Conservation (phyloP, 2,113 vertebrate species). For the Ictalurus punctatus region DNA sequence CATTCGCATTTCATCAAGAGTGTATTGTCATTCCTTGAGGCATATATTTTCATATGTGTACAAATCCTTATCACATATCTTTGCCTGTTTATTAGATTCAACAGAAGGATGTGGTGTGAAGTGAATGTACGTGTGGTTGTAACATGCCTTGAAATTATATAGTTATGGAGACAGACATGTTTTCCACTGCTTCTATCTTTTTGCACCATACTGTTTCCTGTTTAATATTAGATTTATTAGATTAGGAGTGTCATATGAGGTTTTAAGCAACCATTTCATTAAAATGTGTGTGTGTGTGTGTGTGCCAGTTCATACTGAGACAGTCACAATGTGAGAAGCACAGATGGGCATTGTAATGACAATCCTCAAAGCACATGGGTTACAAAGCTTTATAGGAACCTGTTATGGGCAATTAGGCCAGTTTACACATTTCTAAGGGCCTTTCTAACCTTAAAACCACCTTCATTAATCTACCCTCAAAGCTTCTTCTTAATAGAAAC, state of each 20-base stretch:
- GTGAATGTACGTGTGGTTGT: not conserved
- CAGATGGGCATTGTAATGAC: conserved; percentile 72
- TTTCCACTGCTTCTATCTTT: not conserved
- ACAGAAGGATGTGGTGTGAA: not conserved
- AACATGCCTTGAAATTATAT: not conserved
- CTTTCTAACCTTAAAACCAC: conserved; percentile 48
- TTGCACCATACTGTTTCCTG: not conserved
- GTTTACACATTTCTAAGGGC: conserved; percentile 67
- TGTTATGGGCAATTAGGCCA: conserved; percentile 59
- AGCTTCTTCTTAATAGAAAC: conserved; percentile 63
- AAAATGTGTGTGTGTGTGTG: conserved; percentile 6
- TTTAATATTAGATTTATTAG: not conserved
- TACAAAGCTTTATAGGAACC: conserved; percentile 63
- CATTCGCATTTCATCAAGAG: not conserved
- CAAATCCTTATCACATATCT: not conserved
- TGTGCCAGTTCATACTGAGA: conserved; percentile 19
- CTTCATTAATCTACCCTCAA: conserved; percentile 55
- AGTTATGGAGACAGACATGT: not conserved
- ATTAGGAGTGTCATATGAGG: not conserved
- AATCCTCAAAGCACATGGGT: conserved; percentile 66
- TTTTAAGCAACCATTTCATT: conserved; percentile 24
- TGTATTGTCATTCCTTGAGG: not conserved
- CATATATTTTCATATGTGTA: not conserved
- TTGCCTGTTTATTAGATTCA: not conserved
- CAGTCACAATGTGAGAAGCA: conserved; percentile 55